Evolutionary conservation across 1,140 invertebrate species (phyloP), one percentile per base, ranked within the genome.

Genomic region (Scaptomyza hsui): DNA sequence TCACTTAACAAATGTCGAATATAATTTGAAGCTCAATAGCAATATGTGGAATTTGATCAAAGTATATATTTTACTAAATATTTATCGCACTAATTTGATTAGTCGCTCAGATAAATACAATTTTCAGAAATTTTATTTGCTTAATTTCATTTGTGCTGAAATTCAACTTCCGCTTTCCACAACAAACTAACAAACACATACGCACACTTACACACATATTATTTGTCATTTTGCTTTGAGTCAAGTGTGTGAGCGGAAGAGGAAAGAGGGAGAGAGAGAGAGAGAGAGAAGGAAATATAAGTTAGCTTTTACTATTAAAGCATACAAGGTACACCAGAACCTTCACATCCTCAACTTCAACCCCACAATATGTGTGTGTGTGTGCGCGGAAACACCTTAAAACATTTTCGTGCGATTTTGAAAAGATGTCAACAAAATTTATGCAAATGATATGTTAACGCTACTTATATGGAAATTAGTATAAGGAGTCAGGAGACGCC

Each of bases 391-490:
- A 71, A 71, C 78, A 86, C 82, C 82, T 88, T 82, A 75, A 86
- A 86, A 86, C 82, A 86, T 88, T 86, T 86, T 86, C 82, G 82
- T 86, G 82, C 80, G 82, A 86, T 86, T 86, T 86, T 88, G 82
- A 86, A 86, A 86, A 86, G 82, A 86, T 86, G 82, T 88, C 82
- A 89, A 89, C 82, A 82, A 86, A 88, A 88, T 88, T 88, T 88
- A 88, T 88, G 82, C 82, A 88, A 88, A 88, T 88, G 83, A 88
- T 88, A 88, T 88, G 82, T 88, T 88, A 88, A 88, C 82, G 82
- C 82, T 88, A 88, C 82, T 88, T 88, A 88, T 88, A 88, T 88
- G 82, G 82, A 88, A 88, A 88, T 88, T 88, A 88, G 82, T 88
- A 82, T 88, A 89, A 89, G 82, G 82, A 88, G 82, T 88, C 82